Base-by-base conservation (phyloP, 2,113 vertebrate species). In the Rattus rattus region DNA sequence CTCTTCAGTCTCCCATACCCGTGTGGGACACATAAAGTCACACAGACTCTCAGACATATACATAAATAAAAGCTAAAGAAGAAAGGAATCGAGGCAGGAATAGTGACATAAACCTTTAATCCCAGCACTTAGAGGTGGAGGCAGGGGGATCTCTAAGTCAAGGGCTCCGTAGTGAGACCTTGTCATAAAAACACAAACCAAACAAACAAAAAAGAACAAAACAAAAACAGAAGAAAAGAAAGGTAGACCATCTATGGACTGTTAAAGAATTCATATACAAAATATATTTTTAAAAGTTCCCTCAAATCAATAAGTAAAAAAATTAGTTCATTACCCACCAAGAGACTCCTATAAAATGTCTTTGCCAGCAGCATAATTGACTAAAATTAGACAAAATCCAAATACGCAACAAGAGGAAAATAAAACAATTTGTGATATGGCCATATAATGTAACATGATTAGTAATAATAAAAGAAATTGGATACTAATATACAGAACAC, bases 231-330 rank as follows among this genome's bases (percentile, higher is more conserved):
- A 26, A 39, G 4, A 10, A 65, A n/a, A n/a, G 36, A 56, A 72
- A 39, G 75, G 39, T 72, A 96, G 28, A 43, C 12, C 52, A 88
- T 22, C 69, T 77, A 70, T 70, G n/a, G 39, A 88, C 63, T 92
- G 14, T 61, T 33, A 49, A 79, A 92, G 76, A 94, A 89, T 20
- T 49, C 47, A 67, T 26, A 89, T 33, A 85, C 3, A 85, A 36
- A 92, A 77, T 72, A 75, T 75, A 72, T 24, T 52, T 33, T 87
- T 43, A 43, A 28, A 91, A 88, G 20, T 39, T 90, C 49, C 52
- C 92, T 89, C 30, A 85, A 90, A 89, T 85, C 77, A 94, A 26
- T 94, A 72, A 84, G 77, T 30, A 43, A 96, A 94, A 43, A 94
- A 92, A 56, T 84, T 92, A 92, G 30, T 87, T 47, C 39, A 59